Evolutionary conservation across 2,797 vertebrate species (phyloP).

Genomic region (Hypotaenidia okinawae): DNA sequence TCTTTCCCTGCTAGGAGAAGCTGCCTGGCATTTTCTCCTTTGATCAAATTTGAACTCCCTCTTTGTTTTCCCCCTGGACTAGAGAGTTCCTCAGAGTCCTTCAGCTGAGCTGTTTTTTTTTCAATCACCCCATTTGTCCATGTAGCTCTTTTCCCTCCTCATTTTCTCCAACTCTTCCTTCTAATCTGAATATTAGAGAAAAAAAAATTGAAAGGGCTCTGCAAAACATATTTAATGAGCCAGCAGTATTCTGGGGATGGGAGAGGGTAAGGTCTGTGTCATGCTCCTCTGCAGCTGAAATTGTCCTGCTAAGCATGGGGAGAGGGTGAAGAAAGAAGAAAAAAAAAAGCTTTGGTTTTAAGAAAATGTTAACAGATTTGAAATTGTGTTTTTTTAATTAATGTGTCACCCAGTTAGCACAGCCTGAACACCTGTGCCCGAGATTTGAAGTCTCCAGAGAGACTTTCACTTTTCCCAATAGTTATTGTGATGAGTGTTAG

Average conservation of each 20-base stretch:
- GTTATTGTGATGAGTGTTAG: slow-evolving; percentile 67
- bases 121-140: neutral
- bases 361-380: slow-evolving; percentile 65
- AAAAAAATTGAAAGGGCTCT: neutral
- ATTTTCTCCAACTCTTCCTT: neutral
- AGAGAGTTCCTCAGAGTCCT: neutral
- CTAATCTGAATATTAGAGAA: neutral
- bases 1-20: neutral
- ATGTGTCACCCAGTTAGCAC: slow-evolving; percentile 71
- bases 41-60: neutral
- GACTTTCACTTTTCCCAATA: slow-evolving; percentile 67
- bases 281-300: neutral
- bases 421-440: slow-evolving; percentile 67
- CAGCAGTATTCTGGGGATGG: neutral
- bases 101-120: neutral
- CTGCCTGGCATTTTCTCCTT: slow-evolving; percentile 18
- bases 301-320: neutral
- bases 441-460: slow-evolving; percentile 51
- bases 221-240: neutral
- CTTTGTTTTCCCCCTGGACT: neutral
- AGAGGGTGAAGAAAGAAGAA: neutral
- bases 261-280: neutral
- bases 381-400: slow-evolving; percentile 73
- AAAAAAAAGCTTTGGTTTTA: slow-evolving; percentile 63
- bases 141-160: neutral